Conservation (phyloP, 2,113 vertebrate genomes). For the Ailurus styani region DNA sequence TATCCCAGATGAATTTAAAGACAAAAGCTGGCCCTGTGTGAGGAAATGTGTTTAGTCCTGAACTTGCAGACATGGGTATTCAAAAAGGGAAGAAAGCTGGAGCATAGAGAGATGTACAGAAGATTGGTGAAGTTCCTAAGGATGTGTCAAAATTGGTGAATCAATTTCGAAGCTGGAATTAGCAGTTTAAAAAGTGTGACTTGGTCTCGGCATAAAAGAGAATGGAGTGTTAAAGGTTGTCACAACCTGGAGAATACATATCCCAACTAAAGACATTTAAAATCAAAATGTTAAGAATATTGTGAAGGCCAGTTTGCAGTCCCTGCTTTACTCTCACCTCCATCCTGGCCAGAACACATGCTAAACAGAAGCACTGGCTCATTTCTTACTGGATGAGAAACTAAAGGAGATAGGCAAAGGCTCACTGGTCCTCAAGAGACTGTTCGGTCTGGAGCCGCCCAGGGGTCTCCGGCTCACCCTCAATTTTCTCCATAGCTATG, state of each 20-base stretch:
- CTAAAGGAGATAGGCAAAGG: background rate
- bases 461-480: background rate
- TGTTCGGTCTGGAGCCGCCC: background rate
- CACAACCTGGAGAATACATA: background rate
- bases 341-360: background rate
- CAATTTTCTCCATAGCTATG: background rate
- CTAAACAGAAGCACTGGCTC: background rate
- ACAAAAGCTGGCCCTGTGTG: background rate
- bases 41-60: background rate
- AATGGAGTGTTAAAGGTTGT: background rate
- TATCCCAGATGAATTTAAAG: background rate
- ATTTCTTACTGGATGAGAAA: background rate
- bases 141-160: background rate
- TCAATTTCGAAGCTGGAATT: background rate
- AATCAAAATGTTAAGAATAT: background rate
- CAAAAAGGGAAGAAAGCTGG: background rate
- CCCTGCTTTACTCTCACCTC: background rate
- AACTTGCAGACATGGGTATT: background rate
- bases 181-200: background rate
- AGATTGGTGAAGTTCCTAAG: background rate
- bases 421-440: background rate
- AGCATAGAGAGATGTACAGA: background rate
- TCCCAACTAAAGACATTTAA: background rate
- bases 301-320: background rate
- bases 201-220: background rate